phyloP scores from a whole-genome alignment of 2,797 vertebrate genomes.

The Chiloscyllium punctatum region DNA sequence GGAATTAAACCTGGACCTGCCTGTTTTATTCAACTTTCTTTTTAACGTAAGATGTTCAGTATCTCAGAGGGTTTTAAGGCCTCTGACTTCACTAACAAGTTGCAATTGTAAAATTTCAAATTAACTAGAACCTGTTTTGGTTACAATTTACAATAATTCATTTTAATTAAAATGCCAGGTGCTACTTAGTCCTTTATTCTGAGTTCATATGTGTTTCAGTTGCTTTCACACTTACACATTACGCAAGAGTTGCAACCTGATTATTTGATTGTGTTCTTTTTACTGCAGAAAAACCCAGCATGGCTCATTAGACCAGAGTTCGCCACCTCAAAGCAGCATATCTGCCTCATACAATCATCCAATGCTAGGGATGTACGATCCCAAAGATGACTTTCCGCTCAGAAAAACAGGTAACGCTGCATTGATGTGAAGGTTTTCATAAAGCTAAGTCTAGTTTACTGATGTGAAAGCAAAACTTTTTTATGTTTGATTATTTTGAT shows the following conservation, averaged over 20 bases:
- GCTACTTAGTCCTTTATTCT: background rate
- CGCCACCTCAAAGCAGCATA: conserved; percentile 83
- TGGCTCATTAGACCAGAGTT: conserved; percentile 96
- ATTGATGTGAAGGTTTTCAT: conserved; percentile 3
- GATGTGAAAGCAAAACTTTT: background rate
- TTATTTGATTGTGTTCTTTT: conserved; percentile 2
- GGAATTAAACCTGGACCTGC: background rate
- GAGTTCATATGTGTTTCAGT: background rate
- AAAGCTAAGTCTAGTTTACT: background rate
- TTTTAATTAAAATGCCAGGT: background rate
- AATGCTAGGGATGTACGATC: conserved; percentile 86
- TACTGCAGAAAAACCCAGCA: conserved; percentile 89
- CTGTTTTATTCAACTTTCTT: background rate
- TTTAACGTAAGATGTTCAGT: background rate
- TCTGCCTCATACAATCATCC: conserved; percentile 83
- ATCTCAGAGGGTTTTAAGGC: background rate
- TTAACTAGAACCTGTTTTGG: background rate
- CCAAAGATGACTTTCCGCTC: conserved; percentile 94
- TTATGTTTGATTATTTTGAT: background rate
- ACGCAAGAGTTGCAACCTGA: background rate
- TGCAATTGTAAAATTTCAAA: background rate
- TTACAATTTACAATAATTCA: background rate
- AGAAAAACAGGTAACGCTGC: conserved; percentile 81
- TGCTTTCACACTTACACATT: conserved; percentile 11
- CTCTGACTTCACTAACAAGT: background rate